phyloP scores from a whole-genome alignment of 2,113 vertebrate species.

The Panthera tigris region DNA sequence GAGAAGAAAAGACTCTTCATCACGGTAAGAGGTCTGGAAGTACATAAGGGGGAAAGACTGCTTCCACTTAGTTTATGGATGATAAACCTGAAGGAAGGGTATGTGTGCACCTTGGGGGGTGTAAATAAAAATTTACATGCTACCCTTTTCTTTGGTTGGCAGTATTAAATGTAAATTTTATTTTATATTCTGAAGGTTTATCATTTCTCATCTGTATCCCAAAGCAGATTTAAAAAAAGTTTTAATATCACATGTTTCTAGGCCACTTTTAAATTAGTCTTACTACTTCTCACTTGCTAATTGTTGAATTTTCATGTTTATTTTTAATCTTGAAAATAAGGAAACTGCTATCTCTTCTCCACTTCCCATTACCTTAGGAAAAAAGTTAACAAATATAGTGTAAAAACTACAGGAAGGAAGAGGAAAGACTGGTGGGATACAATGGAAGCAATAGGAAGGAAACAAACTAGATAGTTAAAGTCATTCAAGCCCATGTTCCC shows the following conservation, averaged over 20 bases:
- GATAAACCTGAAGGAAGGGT: not conserved
- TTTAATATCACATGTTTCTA: slow-evolving; percentile 35
- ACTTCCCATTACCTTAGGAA: slow-evolving; percentile 16
- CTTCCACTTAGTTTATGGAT: not conserved
- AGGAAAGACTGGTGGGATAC: not conserved
- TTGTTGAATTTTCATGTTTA: slow-evolving; percentile 66
- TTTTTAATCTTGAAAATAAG: slow-evolving; percentile 67
- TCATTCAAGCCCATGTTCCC: not conserved
- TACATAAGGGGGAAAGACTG: not conserved
- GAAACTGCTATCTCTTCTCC: slow-evolving; percentile 46
- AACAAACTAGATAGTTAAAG: not conserved
- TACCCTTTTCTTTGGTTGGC: not conserved
- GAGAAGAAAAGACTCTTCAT: not conserved
- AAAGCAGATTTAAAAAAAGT: not conserved
- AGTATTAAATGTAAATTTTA: not conserved
- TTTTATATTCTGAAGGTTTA: not conserved
- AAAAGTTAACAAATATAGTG: not conserved
- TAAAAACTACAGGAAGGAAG: not conserved
- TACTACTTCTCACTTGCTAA: slow-evolving; percentile 66
- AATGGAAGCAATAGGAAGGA: not conserved
- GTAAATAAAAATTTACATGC: not conserved
- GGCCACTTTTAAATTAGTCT: slow-evolving; percentile 53
- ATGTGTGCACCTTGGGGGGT: not conserved
- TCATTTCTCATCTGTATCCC: not conserved
- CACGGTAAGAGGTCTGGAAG: not conserved